Evolutionary conservation across 2,113 vertebrate species (phyloP).

Genomic region (Scophthalmus maximus): DNA sequence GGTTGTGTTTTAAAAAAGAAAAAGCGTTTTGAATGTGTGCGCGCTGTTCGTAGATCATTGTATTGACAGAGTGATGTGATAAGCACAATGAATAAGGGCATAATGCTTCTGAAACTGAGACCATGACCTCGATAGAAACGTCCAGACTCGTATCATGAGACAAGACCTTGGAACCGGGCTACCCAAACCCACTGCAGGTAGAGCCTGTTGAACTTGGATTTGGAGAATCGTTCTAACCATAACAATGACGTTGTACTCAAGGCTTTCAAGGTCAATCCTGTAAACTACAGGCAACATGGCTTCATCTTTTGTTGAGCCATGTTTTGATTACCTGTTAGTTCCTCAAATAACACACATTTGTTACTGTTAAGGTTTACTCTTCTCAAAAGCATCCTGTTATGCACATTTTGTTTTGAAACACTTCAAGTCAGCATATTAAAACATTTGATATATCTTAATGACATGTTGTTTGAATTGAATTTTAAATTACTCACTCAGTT

Average conservation of each 20-base stretch:
- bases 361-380: slow-evolving; percentile 11
- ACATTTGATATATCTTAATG: slow-evolving; percentile 36
- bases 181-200: not conserved
- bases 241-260: not conserved
- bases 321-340: slow-evolving; percentile 9
- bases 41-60: no score
- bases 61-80: no score
- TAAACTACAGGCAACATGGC: not conserved
- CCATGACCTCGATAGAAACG: not conserved
- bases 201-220: not conserved
- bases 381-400: slow-evolving; percentile 1
- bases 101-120: not conserved
- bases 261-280: slow-evolving; percentile 1
- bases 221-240: not conserved
- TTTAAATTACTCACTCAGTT: slow-evolving; percentile 38
- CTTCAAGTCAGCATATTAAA: slow-evolving; percentile 27
- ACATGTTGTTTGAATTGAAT: slow-evolving; percentile 41
- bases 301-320: not conserved
- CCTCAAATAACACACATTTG: slow-evolving; percentile 16
- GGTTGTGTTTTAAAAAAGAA: no score
- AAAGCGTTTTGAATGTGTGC: no score
- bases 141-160: not conserved
- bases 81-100: no score
- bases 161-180: not conserved
- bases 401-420: slow-evolving; percentile 3